Base-by-base conservation (phyloP, 92 coral and sea anemone species). In the Galaxea fascicularis region DNA sequence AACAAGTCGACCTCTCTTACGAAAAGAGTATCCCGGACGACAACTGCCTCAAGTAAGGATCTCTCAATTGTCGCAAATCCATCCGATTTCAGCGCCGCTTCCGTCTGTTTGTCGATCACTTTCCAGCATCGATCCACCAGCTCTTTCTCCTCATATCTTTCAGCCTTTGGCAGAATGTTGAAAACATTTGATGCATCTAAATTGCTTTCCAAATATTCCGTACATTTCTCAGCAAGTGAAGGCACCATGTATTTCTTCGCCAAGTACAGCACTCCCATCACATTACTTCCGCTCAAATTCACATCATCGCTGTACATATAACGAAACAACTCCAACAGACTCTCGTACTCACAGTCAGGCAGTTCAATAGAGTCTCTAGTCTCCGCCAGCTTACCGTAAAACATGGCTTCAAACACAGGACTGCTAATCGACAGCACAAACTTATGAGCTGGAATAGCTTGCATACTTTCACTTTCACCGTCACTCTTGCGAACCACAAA, bases 331-430 rank as follows among this genome's bases (percentile, higher is more conserved):
- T 86, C 93, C 52, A 84, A 65, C 80, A 92, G 76, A 63, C 91
- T 86, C 20, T 92, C 95, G 17, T 84, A 82, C 27, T 92, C 91
- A 44, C 93, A 82, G 73, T 92, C 95, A 47, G 95, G 95, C 44
- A 92, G 84, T 71, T 89, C 85, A 58, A 89, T 86, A 12, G 84
- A 25, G 49, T 89, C 89, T 5, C 76, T 39, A 16, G 84, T 92
- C 84, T 92, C 93, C 21, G 95, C 92, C 24, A 89, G 84, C 53
- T 86, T 87, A 51, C 95, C 95, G 80, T 93, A 90, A 64, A 93
- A 89, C 93, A 92, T 92, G 73, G 95, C 95, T 78, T 86, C 84
- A 87, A 92, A 92, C 51, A 92, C 93, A 9, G 95, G 93, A 78
- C 89, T 86, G 52, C 89, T 77, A 65, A 89, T 92, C 49, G 81